Conservation (phyloP, 2,797 vertebrate species). For the Oryzias dopingdopingensis region DNA sequence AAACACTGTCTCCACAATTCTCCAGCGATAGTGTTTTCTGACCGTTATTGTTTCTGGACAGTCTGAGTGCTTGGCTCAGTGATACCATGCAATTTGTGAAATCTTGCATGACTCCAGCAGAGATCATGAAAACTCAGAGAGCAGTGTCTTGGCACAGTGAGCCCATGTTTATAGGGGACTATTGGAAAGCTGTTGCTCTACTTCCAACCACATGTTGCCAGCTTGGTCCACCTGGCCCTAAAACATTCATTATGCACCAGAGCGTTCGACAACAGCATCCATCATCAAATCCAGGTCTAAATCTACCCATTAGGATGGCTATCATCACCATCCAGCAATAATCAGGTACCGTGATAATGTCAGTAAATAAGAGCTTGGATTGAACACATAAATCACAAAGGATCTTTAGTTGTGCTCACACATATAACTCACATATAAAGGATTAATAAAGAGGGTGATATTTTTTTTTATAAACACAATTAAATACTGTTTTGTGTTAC, state of each 20-base stretch:
- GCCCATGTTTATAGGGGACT: slow-evolving; percentile 15
- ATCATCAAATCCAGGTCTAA: slow-evolving; percentile 62
- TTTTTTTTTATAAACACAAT: no score
- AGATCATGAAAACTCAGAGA: slow-evolving; percentile 7
- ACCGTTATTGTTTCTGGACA: slow-evolving; percentile 17
- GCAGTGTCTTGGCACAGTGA: slow-evolving; percentile 10
- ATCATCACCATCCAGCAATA: slow-evolving; percentile 48
- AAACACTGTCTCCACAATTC: slow-evolving; percentile 14
- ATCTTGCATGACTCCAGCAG: slow-evolving; percentile 6
- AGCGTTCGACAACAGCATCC: slow-evolving; percentile 60
- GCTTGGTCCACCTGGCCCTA: slow-evolving; percentile 47
- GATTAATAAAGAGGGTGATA: no score
- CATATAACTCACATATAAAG: background rate
- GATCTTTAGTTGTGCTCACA: no score
- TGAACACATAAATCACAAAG: slow-evolving; percentile 31
- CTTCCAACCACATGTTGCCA: slow-evolving; percentile 55
- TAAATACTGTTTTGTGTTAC: no score
- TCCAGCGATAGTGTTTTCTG: slow-evolving; percentile 8
- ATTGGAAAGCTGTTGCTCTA: slow-evolving; percentile 47
- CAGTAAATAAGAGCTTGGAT: slow-evolving; percentile 37
- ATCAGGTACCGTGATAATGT: slow-evolving; percentile 53
- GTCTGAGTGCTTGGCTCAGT: slow-evolving; percentile 12
- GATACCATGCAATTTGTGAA: slow-evolving; percentile 23
- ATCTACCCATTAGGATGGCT: slow-evolving; percentile 57
- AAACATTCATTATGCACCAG: slow-evolving; percentile 59